phyloP scores from a whole-genome alignment of 2,797 vertebrate species.

The Glyptemys insculpta region DNA sequence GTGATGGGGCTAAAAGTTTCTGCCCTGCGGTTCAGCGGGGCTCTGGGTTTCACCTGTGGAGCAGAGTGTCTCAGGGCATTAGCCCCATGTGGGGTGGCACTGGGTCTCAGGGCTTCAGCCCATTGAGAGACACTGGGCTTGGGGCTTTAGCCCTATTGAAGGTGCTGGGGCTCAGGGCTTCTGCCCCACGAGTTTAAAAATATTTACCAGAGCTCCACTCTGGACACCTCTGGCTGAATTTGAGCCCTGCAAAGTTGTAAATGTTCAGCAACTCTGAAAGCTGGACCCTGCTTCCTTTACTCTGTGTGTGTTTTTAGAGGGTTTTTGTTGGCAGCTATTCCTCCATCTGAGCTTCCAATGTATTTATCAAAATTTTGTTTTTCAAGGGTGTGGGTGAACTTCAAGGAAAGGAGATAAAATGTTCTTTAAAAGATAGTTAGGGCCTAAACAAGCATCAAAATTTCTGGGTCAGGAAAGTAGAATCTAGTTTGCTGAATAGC shows the following conservation, averaged over 20 bases:
- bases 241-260: background rate
- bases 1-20: too few relatives aligned
- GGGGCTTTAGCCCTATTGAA: too few relatives aligned
- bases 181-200: too few relatives aligned
- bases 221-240: too few relatives aligned
- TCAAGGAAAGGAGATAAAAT: background rate
- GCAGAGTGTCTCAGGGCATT: too few relatives aligned
- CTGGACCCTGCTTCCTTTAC: background rate
- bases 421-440: background rate
- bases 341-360: background rate
- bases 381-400: background rate
- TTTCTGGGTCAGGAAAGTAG: background rate
- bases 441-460: background rate
- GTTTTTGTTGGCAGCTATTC: background rate
- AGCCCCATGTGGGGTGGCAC: too few relatives aligned
- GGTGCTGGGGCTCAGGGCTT: too few relatives aligned
- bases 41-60: too few relatives aligned
- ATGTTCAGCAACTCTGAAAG: background rate
- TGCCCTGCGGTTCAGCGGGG: too few relatives aligned
- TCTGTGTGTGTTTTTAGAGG: background rate
- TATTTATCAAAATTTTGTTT: background rate
- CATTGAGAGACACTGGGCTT: too few relatives aligned
- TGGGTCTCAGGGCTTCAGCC: too few relatives aligned
- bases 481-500: background rate
- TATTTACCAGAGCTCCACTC: too few relatives aligned